Conservation (phyloP, 2,797 vertebrate genomes). For the Platyrinchus mystaceus region DNA sequence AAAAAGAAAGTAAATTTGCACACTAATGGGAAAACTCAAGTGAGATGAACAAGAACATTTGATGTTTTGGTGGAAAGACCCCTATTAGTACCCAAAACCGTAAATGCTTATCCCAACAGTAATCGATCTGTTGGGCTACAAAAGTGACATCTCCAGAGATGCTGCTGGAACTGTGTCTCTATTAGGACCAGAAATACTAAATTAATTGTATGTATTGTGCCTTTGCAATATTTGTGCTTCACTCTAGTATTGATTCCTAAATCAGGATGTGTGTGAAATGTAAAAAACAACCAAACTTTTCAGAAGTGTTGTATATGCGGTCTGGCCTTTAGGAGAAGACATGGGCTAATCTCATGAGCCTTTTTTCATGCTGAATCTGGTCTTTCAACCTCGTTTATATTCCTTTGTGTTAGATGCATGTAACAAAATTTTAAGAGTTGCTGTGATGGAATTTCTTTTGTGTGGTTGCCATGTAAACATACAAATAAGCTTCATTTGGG, state of each 20-base stretch:
- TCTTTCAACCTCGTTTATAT: neutral
- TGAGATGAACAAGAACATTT: neutral
- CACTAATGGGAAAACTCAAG: neutral
- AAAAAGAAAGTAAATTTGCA: neutral
- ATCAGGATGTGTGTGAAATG: neutral
- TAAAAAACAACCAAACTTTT: neutral
- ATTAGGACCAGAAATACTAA: neutral
- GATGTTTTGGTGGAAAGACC: neutral
- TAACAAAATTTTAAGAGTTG: neutral
- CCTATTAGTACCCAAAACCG: neutral
- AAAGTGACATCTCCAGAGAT: neutral
- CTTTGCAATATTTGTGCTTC: neutral
- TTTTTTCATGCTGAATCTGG: neutral
- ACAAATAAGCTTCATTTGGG: neutral
- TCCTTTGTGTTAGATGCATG: neutral
- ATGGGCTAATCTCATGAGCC: neutral
- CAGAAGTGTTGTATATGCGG: rapidly evolving
- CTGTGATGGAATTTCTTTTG: neutral
- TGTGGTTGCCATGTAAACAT: neutral
- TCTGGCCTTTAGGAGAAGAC: neutral
- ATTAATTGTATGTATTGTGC: neutral
- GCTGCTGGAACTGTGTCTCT: neutral
- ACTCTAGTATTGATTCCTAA: neutral
- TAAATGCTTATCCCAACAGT: neutral
- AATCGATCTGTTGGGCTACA: neutral